phyloP scores from a whole-genome alignment of 2,113 vertebrate genomes.

The Malaclemys terrapin region DNA sequence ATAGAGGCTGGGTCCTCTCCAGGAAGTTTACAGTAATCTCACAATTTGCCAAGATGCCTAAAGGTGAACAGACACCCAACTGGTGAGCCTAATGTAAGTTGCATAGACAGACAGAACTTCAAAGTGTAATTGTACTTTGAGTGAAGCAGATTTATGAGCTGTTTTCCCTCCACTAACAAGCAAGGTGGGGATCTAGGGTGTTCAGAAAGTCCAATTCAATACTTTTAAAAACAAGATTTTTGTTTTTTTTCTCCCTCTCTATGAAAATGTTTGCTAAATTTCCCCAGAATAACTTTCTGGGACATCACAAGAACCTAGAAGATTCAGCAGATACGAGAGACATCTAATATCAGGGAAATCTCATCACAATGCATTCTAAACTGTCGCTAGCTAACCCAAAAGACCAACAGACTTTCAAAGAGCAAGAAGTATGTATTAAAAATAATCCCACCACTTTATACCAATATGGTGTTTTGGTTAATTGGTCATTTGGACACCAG shows the following conservation, averaged over 20 bases:
- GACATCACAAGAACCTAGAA: background rate
- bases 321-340: background rate
- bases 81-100: conserved; percentile 36
- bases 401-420: background rate
- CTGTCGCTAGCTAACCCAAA: background rate
- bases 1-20: background rate
- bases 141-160: conserved; percentile 49
- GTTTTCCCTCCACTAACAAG: background rate
- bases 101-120: conserved; percentile 57
- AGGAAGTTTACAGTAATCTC: background rate
- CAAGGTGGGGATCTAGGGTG: background rate
- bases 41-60: conserved; percentile 8
- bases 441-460: conserved; percentile 16
- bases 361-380: background rate
- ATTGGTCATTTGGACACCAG: conserved; percentile 57
- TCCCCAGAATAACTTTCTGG: background rate
- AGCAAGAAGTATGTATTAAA: conserved; percentile 13
- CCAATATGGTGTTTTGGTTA: conserved; percentile 59
- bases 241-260: background rate
- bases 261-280: background rate
- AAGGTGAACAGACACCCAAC: conserved; percentile 34
- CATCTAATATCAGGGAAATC: background rate
- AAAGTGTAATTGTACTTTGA: conserved; percentile 47
- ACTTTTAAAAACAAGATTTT: background rate
- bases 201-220: background rate